These are phyloP conservation scores for Hepsetus odoe DNA, from an alignment of 2,113 vertebrate species.

Conservation along the genomic window DNA sequence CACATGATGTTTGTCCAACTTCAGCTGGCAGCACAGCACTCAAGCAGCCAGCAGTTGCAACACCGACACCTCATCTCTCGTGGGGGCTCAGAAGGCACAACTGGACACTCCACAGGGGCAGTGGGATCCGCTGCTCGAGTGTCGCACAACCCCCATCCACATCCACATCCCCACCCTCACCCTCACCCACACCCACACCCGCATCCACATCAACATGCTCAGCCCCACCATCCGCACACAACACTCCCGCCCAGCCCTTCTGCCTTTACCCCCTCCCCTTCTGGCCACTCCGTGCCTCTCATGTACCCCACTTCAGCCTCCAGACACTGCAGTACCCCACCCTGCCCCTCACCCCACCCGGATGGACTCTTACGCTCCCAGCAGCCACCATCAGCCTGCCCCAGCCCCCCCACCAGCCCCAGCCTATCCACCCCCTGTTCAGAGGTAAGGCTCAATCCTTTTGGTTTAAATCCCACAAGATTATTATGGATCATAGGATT, in stretches of 20 bases:
- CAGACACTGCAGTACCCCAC: slow-evolving; percentile 76
- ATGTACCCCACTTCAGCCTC: slow-evolving; percentile 73
- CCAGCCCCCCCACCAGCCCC: slow-evolving; percentile 71
- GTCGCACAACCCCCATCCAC: slow-evolving; percentile 57
- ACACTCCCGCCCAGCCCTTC: slow-evolving; percentile 58
- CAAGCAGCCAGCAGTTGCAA: slow-evolving; percentile 83
- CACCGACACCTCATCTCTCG: slow-evolving; percentile 86
- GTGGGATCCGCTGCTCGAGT: slow-evolving; percentile 53
- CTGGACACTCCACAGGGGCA: slow-evolving; percentile 55
- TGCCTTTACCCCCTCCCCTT: slow-evolving; percentile 58
- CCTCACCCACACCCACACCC: slow-evolving; percentile 64
- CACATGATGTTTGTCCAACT: slow-evolving; percentile 99
- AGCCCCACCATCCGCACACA: slow-evolving; percentile 65
- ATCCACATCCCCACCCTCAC: slow-evolving; percentile 63
- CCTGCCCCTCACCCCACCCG: slow-evolving; percentile 78
- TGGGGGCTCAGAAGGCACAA: slow-evolving; percentile 63
- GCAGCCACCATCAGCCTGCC: slow-evolving; percentile 69
- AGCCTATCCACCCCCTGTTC: slow-evolving; percentile 82
- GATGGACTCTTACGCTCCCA: slow-evolving; percentile 85
- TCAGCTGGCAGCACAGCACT: slow-evolving; percentile 92
- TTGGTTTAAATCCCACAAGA: not conserved
- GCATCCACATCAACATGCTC: slow-evolving; percentile 53
- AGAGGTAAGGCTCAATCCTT: slow-evolving; percentile 77
- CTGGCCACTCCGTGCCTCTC: slow-evolving; percentile 65
- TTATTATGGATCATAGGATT: not conserved